Percentiles rank a stretch among this genome's conserved stretches.
Conservation (phyloP, 1,140 invertebrate species). For the Drepana arcuata region DNA sequence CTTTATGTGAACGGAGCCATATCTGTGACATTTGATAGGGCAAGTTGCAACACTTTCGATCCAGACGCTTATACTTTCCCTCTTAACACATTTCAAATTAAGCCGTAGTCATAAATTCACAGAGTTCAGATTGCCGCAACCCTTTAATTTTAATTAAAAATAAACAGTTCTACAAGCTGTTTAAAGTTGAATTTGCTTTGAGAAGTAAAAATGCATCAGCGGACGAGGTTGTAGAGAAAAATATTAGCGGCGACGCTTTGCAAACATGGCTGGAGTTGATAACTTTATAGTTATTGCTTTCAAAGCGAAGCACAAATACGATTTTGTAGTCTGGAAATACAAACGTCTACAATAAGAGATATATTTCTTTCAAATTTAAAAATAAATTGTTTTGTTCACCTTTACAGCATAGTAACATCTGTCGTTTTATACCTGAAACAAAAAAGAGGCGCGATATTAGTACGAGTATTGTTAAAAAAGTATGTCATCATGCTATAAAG, state of each 20-base stretch:
- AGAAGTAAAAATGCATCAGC: constrained; percentile 16
- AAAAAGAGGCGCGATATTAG: no score
- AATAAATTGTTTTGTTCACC: no score
- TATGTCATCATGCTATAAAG: constrained; percentile 6
- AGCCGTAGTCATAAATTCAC: constrained; percentile 10
- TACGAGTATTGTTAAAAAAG: constrained; percentile 7
- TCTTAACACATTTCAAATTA: constrained; percentile 19
- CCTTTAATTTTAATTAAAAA: constrained; percentile 16
- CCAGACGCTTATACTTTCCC: constrained; percentile 12
- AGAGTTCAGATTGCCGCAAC: constrained; percentile 13
- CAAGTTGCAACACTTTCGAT: constrained; percentile 30
- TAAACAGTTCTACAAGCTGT: constrained; percentile 15
- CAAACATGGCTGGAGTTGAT: constrained; percentile 20
- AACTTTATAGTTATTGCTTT: constrained; percentile 31
- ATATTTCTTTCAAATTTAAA: no score
- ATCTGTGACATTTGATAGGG: constrained; percentile 42
- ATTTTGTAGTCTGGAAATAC: no score
- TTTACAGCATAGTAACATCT: no score
- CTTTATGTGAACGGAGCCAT: constrained; percentile 35
- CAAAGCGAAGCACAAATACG: constrained; percentile 8
- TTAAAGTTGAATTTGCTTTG: constrained; percentile 27
- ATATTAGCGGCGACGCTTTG: constrained; percentile 22
- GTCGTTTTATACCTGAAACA: no score
- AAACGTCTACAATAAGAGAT: no score
- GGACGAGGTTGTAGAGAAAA: constrained; percentile 19